Percentiles rank a stretch among this genome's conserved stretches.
Conservation (phyloP, 1,140 invertebrate species). For the Calliopsis andreniformis region DNA sequence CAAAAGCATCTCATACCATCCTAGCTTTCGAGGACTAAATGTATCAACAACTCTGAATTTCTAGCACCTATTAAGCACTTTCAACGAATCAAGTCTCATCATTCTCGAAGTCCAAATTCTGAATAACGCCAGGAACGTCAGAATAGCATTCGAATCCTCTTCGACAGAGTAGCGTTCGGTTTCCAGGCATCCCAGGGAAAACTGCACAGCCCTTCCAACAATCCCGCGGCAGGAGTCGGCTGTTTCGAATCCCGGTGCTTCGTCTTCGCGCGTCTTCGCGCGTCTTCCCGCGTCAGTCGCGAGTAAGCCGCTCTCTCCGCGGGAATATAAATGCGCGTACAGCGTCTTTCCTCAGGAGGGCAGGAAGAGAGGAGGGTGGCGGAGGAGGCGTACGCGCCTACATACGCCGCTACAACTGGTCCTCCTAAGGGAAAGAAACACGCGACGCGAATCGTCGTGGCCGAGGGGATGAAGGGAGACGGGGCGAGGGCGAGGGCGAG, state of each 20-base stretch:
- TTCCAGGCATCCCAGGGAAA: background rate
- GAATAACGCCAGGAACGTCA: no score
- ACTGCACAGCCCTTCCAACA: constrained; percentile 2
- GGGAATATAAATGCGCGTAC: constrained; percentile 72
- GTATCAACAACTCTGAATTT: no score
- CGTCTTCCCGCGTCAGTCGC: constrained; percentile 29
- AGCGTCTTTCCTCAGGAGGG: constrained; percentile 60
- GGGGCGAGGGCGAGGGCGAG: constrained; percentile 50
- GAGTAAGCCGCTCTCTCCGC: constrained; percentile 41
- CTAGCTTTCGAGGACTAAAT: no score
- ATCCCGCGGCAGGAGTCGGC: background rate
- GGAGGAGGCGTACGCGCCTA: constrained; percentile 26
- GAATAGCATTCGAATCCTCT: no score
- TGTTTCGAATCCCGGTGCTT: constrained; percentile 5
- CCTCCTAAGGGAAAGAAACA: constrained; percentile 32
- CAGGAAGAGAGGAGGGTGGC: background rate
- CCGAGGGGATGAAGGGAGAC: constrained; percentile 29
- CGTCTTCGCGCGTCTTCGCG: constrained; percentile 1
- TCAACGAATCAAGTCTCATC: no score
- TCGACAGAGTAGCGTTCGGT: background rate
- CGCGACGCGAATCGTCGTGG: constrained; percentile 15
- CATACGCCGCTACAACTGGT: constrained; percentile 46
- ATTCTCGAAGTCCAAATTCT: no score
- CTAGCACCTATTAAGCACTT: no score
- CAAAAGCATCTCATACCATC: no score